Conservation (phyloP, 35 echinoderm and acorn worm genomes). For the Heliocidaris erythrogramma region DNA sequence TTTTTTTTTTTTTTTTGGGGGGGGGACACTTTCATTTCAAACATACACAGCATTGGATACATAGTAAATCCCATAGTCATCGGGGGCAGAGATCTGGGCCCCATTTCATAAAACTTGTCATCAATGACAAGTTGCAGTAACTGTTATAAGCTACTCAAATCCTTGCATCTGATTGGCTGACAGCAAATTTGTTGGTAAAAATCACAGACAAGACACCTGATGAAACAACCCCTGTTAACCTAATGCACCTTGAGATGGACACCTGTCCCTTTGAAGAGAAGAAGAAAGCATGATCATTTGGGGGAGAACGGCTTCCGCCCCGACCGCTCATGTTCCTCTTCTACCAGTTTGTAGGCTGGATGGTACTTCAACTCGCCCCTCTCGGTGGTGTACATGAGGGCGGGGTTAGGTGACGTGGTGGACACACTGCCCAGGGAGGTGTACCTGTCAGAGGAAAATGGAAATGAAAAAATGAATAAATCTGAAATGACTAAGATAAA, state of each 20-base stretch:
- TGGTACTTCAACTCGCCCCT: slow-evolving; percentile 67
- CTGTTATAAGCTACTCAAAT: too few relatives aligned
- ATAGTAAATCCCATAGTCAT: too few relatives aligned
- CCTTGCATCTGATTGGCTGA: too few relatives aligned
- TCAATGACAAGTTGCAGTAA: too few relatives aligned
- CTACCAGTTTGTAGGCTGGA: slow-evolving; percentile 74
- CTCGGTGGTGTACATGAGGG: slow-evolving; percentile 58
- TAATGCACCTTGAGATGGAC: background rate
- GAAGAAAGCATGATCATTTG: background rate
- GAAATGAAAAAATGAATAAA: background rate
- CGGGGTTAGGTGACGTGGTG: slow-evolving; percentile 72
- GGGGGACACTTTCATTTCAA: too few relatives aligned
- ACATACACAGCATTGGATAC: too few relatives aligned
- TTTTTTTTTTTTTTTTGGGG: too few relatives aligned
- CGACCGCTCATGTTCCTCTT: slow-evolving; percentile 68
- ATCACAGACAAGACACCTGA: too few relatives aligned
- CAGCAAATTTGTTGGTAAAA: too few relatives aligned
- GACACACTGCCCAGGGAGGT: slow-evolving; percentile 75
- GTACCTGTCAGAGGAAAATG: slow-evolving; percentile 55
- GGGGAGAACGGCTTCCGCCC: slow-evolving; percentile 56
- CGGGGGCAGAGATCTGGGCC: too few relatives aligned
- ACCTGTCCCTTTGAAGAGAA: background rate
- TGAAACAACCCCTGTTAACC: too few relatives aligned
- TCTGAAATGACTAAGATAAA: background rate
- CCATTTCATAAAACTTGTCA: too few relatives aligned